Evolutionary conservation across 2,888 invertebrate species (phyloP).

Genomic region (Tiphia femorata): DNA sequence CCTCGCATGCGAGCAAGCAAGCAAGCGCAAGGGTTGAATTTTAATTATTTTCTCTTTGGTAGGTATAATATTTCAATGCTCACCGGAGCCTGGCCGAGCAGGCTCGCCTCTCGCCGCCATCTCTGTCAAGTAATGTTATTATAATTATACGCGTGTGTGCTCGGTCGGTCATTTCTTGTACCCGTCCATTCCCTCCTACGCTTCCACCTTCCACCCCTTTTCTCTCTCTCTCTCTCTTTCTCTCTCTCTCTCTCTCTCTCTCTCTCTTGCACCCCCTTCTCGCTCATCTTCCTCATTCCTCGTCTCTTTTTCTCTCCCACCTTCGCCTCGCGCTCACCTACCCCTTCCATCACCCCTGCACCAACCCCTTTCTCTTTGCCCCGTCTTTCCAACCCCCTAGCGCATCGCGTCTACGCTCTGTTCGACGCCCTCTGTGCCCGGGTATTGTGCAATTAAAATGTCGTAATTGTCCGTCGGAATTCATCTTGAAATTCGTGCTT

Average conservation of each 20-base stretch:
- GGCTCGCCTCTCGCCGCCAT: conserved; percentile 63
- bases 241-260: conserved; percentile 20
- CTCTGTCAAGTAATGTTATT: conserved; percentile 69
- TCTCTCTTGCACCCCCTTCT: conserved; percentile 14
- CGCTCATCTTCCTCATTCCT: conserved; percentile 12
- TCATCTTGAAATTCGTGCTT: conserved; percentile 52
- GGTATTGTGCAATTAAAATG: conserved; percentile 61
- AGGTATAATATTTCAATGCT: conserved; percentile 69
- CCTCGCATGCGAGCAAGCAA: conserved; percentile 51
- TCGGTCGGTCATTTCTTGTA: conserved; percentile 64
- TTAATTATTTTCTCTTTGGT: conserved; percentile 70
- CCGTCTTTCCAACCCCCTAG: conserved; percentile 7
- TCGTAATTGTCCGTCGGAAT: conserved; percentile 57
- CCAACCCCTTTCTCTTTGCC: conserved; percentile 32
- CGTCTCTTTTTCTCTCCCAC: conserved; percentile 3
- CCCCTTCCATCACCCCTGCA: conserved; percentile 19
- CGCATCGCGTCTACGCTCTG: conserved; percentile 16
- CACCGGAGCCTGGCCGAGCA: conserved; percentile 56
- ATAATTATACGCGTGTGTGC: conserved; percentile 66
- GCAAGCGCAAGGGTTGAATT: conserved; percentile 68
- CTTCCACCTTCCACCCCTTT: conserved; percentile 32
- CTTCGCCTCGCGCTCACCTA: conserved; percentile 27
- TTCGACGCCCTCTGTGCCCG: conserved; percentile 38
- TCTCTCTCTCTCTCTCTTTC: conserved; percentile 40
- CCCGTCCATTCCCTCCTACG: conserved; percentile 43